phyloP scores from a whole-genome alignment of 2,888 invertebrate species.

The Loripinus fragilis region DNA sequence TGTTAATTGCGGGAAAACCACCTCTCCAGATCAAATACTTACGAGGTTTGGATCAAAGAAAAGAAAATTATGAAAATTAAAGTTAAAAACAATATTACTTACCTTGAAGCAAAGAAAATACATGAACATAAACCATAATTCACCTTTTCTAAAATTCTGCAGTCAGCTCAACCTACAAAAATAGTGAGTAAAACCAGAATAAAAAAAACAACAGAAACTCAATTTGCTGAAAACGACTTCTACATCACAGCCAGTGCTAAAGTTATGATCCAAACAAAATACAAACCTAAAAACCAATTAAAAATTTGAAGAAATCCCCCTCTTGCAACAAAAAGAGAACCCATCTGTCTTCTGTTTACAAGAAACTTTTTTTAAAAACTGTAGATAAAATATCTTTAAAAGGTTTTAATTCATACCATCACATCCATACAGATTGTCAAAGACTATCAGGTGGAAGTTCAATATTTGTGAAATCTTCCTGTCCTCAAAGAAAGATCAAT shows the following conservation, averaged over 20 bases:
- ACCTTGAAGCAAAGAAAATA: not conserved
- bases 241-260: not conserved
- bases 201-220: not conserved
- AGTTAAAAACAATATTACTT: not conserved
- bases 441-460: too few species aligned
- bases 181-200: too few species aligned
- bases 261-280: not conserved
- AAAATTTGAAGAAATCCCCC: too few species aligned
- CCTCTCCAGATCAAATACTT: not conserved
- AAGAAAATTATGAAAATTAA: conserved; percentile 12
- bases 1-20: conserved; percentile 18
- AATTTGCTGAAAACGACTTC: not conserved
- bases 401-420: too few species aligned
- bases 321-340: too few species aligned
- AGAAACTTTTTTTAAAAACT: too few species aligned
- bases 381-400: too few species aligned
- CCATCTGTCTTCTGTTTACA: too few species aligned
- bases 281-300: not conserved
- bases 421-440: too few species aligned
- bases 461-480: too few species aligned
- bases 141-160: not conserved
- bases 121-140: not conserved
- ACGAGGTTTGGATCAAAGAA: not conserved
- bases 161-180: too few species aligned
- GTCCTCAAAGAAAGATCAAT: too few species aligned